phyloP scores from a whole-genome alignment of 2,113 vertebrate genomes.

The Hylia prasina region DNA sequence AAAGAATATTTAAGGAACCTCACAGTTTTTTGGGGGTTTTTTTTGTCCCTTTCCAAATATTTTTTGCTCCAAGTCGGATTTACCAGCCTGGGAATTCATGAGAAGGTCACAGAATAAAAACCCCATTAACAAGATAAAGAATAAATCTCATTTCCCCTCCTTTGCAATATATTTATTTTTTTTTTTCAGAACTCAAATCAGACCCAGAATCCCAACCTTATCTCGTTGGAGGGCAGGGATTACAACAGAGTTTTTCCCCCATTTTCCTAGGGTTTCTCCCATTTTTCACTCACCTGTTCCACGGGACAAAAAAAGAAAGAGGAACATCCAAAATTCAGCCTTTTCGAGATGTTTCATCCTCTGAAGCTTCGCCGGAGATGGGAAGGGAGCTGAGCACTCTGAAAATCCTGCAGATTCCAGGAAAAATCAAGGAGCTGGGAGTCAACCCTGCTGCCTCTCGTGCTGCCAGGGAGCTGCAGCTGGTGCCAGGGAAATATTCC shows the following conservation, averaged over 20 bases:
- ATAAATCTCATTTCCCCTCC: not conserved
- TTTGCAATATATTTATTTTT: not conserved
- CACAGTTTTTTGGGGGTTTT: not conserved
- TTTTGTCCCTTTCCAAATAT: not conserved
- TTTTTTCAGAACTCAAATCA: not conserved
- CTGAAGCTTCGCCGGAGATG: not conserved
- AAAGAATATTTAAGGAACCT: not conserved
- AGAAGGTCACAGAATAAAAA: not conserved
- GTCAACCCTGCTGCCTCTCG: not conserved
- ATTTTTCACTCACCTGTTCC: conserved; percentile 9
- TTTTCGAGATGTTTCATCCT: not conserved
- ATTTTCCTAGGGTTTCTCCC: not conserved
- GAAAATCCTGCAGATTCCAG: conserved; percentile 3
- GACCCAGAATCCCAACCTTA: not conserved
- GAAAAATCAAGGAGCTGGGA: not conserved
- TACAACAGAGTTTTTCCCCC: accelerated
- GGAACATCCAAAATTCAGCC: not conserved
- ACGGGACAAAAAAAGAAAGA: not conserved
- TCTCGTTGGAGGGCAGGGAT: not conserved
- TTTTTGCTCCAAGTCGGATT: not conserved
- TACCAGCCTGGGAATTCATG: not conserved
- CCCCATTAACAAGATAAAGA: not conserved
- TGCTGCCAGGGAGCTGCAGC: conserved; percentile 45
- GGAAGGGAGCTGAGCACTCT: not conserved
- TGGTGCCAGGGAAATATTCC: conserved; percentile 19